Conservation (phyloP, 2,797 vertebrate species). For the Gadopsis marmoratus region DNA sequence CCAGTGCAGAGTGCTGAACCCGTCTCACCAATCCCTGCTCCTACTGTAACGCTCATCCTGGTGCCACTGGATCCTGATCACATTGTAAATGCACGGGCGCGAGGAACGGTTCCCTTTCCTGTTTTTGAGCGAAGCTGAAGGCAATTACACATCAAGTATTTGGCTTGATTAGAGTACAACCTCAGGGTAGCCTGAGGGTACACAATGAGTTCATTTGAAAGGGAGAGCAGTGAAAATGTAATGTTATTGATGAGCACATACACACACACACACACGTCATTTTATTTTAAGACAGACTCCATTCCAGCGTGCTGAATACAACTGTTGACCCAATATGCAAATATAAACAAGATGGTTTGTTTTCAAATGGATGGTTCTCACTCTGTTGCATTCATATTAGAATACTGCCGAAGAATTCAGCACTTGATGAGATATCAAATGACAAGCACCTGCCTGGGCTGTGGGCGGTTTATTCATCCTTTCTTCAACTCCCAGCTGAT, state of each 20-base stretch:
- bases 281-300: conserved; percentile 42
- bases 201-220: conserved; percentile 68
- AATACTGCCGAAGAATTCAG: conserved; percentile 39
- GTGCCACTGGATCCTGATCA: conserved; percentile 19
- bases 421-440: conserved; percentile 50
- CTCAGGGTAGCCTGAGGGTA: conserved; percentile 56
- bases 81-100: conserved; percentile 38
- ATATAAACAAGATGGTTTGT: conserved; percentile 44
- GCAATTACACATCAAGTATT: conserved; percentile 72
- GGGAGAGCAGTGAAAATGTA: conserved; percentile 37
- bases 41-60: conserved; percentile 34
- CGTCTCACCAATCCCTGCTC: neutral
- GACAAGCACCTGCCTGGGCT: conserved; percentile 55
- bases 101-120: conserved; percentile 41
- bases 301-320: conserved; percentile 19
- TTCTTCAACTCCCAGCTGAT: conserved; percentile 23
- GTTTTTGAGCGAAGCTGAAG: conserved; percentile 59
- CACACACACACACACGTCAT: neutral
- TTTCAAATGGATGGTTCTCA: conserved; percentile 49
- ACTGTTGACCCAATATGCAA: conserved; percentile 63
- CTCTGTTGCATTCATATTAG: conserved; percentile 40
- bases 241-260: conserved; percentile 45
- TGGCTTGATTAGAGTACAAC: conserved; percentile 74
- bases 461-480: conserved; percentile 40
- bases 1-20: conserved; percentile 19